Conservation (phyloP, 2,797 vertebrate species). For the Oryzias sinensis region DNA sequence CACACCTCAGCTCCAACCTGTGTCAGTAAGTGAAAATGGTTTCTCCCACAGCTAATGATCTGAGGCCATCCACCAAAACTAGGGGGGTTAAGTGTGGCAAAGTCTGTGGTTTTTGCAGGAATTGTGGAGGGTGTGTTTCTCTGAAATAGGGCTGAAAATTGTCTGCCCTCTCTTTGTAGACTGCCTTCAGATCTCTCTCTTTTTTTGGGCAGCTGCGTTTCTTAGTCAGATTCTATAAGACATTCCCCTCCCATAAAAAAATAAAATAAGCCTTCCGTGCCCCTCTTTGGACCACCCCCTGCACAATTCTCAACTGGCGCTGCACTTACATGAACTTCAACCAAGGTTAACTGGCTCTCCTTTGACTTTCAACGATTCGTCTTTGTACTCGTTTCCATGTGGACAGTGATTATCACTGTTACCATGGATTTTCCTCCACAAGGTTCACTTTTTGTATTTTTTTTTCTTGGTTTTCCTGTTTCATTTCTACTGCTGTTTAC, state of each 20-base stretch:
- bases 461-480: constrained; percentile 12
- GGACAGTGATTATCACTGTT: constrained; percentile 53
- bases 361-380: constrained; percentile 55
- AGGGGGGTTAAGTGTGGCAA: constrained; percentile 26
- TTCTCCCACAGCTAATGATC: constrained; percentile 54
- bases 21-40: constrained; percentile 44
- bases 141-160: constrained; percentile 40
- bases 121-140: constrained; percentile 34
- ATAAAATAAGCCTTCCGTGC: constrained; percentile 45
- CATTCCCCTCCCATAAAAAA: constrained; percentile 35
- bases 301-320: constrained; percentile 25
- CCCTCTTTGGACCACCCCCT: constrained; percentile 57
- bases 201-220: constrained; percentile 42
- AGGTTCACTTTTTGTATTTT: constrained; percentile 45
- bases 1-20: constrained; percentile 57
- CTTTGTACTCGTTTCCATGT: constrained; percentile 52
- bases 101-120: constrained; percentile 17
- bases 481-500: constrained; percentile 31
- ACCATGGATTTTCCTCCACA: constrained; percentile 51
- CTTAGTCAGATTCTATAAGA: constrained; percentile 25
- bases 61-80: constrained; percentile 50
- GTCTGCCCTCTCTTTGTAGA: constrained; percentile 29
- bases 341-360: constrained; percentile 46
- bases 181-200: constrained; percentile 36
- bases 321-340: constrained; percentile 40